Base-by-base conservation (phyloP, 2,888 invertebrate species). In the Chrysolina oricalcia region DNA sequence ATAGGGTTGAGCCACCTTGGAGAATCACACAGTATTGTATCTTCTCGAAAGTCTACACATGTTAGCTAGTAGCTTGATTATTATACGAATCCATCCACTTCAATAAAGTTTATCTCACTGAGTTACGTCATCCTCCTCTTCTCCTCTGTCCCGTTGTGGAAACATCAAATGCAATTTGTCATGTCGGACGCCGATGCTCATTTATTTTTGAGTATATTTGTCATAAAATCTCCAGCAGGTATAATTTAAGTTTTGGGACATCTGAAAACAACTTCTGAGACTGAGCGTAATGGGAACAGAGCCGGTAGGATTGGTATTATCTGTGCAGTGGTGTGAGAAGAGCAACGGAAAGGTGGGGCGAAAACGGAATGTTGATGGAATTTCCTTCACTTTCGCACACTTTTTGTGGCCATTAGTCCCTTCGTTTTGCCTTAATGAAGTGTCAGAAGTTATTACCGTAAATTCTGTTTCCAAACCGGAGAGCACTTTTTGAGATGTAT, bases 191-290 rank as follows among this genome's bases (percentile, higher is more conserved):
- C 35, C 56, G 62, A 13, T 53, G 40, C 64, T 74, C 65, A 74
- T 74, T 70, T 70, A 74, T 74, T 74, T 74, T 70, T 70, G 66
- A 68, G 76, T 73, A 48, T 79, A 80, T 81, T 81, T 80, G 79
- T 81, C 81, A 80, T 69, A 73, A 73, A 73, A 79, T 81, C 78
- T 75, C 77, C 78, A 68, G 79, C 74, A 76, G 79, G 81, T 81
- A 76, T 79, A 79, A 80, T 81, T 81, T 79, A 78, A 78, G 78
- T 80, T 76, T 78, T 73, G 27, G 41, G 80, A 80, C 80, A 80
- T 80, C 78, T 75, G 80, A 80, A 80, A 81, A 78, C 80, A 81
- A 80, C 80, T 80, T 78, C 76, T 69, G 79, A 77, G 74, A 78
- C 74, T 75, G 13, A 59, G n/a, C 35, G 59, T 35, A 59, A 35